Evolutionary conservation across 1,140 invertebrate genomes (phyloP), one percentile per base, ranked within the genome.

Genomic region (Goniozus legneri): DNA sequence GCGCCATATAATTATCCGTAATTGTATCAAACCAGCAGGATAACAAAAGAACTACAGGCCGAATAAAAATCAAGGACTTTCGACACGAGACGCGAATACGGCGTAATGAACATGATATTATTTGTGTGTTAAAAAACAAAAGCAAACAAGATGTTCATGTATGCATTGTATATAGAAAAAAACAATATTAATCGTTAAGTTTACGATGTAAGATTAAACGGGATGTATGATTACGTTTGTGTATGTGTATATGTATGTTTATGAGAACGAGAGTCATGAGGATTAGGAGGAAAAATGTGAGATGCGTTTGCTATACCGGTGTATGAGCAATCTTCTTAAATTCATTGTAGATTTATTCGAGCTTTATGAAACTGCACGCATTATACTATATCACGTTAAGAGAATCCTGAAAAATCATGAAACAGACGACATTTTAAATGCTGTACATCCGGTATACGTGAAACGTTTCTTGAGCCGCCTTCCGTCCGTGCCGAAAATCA

Each of bases 401-500:
- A 0, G 21, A 35, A 12, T 18, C 1, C 15, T 14, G 8, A 4
- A 33, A 24, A 15, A 3, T 15, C 27, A 12, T 21, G 8, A 16
- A 3, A 13, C 2, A 24, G 32, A 35, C n/a, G 14, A 33, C 21
- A 34, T 45, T 40, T 16, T 48, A 30, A 24, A 47, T 53, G 15
- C 39, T 22, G 48, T 36, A 39, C 49, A 41, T 38, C 50, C 20
- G 43, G 43, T 47, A 13, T 42, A 45, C 33, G 33, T 44, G 47
- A n/a, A n/a, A n/a, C n/a, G 18, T 56, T 54, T 47, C 50, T 49
- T 38, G 31, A 60, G 44, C 44, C 48, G 47, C 47, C 52, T 58
- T 59, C 54, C 47, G 51, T 63, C 60, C 59, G 60, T 63, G 55
- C 59, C 51, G 58, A 52, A 61, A 63, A 61, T 57, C 44, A 56